Evolutionary conservation across 1,140 invertebrate genomes (phyloP).

Genomic region (Brachionus rubens): DNA sequence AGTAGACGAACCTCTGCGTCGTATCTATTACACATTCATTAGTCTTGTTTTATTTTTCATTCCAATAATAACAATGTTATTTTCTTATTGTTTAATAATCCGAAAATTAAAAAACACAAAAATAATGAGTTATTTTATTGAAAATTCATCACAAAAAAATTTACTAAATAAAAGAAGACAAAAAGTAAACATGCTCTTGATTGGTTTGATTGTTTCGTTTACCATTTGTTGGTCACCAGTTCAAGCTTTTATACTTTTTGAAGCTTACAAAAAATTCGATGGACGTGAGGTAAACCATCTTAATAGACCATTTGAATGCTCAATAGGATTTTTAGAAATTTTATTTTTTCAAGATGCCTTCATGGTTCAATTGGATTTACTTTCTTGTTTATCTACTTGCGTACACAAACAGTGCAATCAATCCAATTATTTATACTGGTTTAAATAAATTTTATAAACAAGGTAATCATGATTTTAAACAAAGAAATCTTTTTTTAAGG

Average conservation of each 20-base stretch:
- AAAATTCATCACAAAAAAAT: conserved; percentile 50
- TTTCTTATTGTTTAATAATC: conserved; percentile 62
- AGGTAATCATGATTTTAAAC: conserved; percentile 47
- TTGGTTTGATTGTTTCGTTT: conserved; percentile 60
- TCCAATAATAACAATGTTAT: conserved; percentile 61
- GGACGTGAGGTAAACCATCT: conserved; percentile 49
- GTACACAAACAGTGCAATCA: conserved; percentile 62
- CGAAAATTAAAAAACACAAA: conserved; percentile 55
- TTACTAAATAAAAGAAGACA: conserved; percentile 53
- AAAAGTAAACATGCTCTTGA: conserved; percentile 61
- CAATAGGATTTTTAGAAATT: too few species aligned
- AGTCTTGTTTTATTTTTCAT: conserved; percentile 62
- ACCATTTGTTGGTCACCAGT: conserved; percentile 58
- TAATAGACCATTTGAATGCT: too few species aligned
- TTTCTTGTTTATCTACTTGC: conserved; percentile 61
- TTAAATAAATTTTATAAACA: conserved; percentile 59
- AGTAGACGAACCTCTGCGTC: conserved; percentile 44
- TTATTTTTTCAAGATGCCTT: conserved; percentile 55
- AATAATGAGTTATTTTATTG: conserved; percentile 51
- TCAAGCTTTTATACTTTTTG: conserved; percentile 53
- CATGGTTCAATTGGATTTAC: conserved; percentile 60
- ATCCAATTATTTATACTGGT: conserved; percentile 63
- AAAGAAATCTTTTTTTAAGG: not conserved
- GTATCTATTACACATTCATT: conserved; percentile 60
- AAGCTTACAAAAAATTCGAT: conserved; percentile 50